These are phyloP conservation scores for Siderastrea radians DNA, from an alignment of 92 coral and sea anemone genomes.

Conservation along the genomic window DNA sequence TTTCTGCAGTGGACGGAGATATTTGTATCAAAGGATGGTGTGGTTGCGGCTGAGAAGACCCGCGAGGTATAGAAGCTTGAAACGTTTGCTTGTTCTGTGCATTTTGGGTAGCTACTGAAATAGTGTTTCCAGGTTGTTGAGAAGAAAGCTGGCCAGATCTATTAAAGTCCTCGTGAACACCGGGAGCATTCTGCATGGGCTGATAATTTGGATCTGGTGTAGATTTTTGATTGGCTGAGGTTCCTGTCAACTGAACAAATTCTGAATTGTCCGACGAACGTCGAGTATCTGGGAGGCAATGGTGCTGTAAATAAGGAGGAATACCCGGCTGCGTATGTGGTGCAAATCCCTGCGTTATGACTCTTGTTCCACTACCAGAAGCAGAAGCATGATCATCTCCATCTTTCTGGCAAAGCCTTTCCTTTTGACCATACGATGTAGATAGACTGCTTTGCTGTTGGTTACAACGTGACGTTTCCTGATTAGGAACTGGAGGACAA, in stretches of 20 bases:
- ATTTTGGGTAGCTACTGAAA: neutral
- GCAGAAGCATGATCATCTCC: neutral
- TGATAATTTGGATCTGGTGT: neutral
- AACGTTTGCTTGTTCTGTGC: neutral
- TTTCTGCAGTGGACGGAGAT: neutral
- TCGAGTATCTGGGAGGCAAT: neutral
- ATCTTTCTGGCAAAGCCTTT: neutral
- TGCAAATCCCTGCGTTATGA: neutral
- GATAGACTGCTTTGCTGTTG: neutral
- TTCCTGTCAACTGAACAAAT: neutral
- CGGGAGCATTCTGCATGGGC: neutral
- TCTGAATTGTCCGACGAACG: neutral
- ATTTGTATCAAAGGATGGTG: neutral
- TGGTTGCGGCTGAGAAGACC: neutral
- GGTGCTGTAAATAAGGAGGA: neutral
- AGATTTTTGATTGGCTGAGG: neutral
- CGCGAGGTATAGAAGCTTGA: neutral
- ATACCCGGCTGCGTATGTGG: neutral
- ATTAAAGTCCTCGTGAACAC: neutral
- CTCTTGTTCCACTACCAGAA: neutral
- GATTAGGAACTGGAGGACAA: constrained; percentile 15
- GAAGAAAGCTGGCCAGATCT: neutral
- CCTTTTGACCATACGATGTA: neutral
- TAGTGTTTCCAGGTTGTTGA: neutral
- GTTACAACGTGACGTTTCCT: neutral